A percentile compares a stretch with the other conserved stretches of the same genome.
phyloP scores from a whole-genome alignment of 2,888 invertebrate genomes.

The Tenthredo notha region DNA sequence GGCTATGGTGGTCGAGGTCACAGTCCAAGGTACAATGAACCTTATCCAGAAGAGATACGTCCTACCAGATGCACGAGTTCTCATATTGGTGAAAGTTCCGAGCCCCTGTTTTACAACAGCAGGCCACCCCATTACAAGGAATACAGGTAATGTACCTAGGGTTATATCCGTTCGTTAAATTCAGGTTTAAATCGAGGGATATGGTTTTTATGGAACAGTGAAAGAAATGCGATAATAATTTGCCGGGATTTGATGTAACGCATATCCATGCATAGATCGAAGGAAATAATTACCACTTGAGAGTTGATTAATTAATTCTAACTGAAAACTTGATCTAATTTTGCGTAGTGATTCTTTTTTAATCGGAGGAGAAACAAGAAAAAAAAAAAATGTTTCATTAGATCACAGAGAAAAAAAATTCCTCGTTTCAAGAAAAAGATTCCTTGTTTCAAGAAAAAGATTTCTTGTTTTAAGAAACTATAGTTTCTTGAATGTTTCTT shows the following conservation, averaged over 20 bases:
- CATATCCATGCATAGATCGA: background rate
- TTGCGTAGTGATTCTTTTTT: background rate
- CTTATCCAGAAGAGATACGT: conserved; percentile 72
- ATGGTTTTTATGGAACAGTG: background rate
- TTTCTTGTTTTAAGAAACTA: no score
- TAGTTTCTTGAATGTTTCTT: no score
- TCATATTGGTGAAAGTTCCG: conserved; percentile 80
- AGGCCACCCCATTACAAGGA: conserved; percentile 88
- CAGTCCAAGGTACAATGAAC: conserved; percentile 75
- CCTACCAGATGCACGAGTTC: conserved; percentile 70
- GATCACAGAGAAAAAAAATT: no score
- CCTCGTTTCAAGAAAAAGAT: no score
- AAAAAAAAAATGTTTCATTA: background rate
- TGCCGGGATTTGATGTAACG: background rate
- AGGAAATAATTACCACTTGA: conserved; percentile 15
- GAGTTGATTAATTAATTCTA: background rate
- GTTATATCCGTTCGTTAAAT: background rate
- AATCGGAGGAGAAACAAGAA: background rate
- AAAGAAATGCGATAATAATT: background rate
- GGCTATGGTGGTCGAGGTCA: conserved; percentile 78
- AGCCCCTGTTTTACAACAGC: conserved; percentile 93
- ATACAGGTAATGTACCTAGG: conserved; percentile 69
- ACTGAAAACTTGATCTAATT: background rate
- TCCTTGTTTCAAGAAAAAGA: no score
- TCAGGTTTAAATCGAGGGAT: background rate